Conservation (phyloP, 2,113 vertebrate species). For the Sialia sialis region DNA sequence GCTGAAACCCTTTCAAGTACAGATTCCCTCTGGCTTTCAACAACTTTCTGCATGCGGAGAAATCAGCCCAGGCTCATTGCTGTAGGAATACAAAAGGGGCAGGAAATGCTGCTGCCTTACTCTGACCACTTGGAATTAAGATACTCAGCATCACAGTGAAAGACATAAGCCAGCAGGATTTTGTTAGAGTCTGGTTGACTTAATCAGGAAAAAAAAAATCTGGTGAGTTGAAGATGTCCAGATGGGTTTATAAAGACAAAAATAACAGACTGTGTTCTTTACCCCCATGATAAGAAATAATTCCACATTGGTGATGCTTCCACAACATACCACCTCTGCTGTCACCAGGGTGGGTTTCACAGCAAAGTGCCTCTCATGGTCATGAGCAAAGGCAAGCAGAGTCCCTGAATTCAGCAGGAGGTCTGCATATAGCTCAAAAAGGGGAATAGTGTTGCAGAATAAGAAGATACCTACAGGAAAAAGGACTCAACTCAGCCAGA, state of each 20-base stretch:
- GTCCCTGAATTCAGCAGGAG: neutral
- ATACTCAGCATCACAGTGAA: neutral
- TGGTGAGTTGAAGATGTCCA: conserved; percentile 16
- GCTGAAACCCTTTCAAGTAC: neutral
- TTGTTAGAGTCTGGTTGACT: neutral
- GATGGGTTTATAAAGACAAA: conserved; percentile 4
- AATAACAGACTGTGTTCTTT: conserved; percentile 1
- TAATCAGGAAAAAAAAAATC: conserved; percentile 11
- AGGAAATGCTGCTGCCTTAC: neutral
- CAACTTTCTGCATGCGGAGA: neutral
- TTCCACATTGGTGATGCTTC: neutral
- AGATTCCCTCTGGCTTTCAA: neutral
- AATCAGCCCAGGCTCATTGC: neutral
- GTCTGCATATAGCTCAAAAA: neutral
- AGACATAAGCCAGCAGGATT: neutral
- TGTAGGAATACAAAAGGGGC: neutral
- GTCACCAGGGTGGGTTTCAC: neutral
- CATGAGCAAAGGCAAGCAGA: rapidly evolving
- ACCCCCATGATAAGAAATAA: neutral
- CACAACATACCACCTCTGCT: neutral
- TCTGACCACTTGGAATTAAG: neutral
- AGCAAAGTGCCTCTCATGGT: neutral
- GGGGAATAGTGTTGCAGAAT: neutral
- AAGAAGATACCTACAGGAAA: neutral
- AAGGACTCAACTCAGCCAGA: neutral